Base-by-base conservation (phyloP, 2,797 vertebrate genomes). In the Cichlasoma orientale region DNA sequence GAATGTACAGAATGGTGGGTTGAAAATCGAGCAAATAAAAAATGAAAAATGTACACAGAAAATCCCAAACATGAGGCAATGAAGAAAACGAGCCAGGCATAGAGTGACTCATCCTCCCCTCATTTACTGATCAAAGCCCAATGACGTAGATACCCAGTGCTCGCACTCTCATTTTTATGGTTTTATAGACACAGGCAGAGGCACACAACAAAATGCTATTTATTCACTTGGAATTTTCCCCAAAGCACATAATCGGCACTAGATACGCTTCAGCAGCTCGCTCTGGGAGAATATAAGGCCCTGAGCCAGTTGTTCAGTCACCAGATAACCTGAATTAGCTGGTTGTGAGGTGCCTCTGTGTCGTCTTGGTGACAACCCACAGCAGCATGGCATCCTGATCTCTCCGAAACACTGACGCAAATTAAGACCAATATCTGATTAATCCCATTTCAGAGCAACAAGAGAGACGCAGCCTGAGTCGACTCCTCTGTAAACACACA, bases 51-150 rank as follows among this genome's bases (percentile, higher is more conserved):
- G 6, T 61, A 82, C 77, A 74, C 55, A 73, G 54, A 73, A 79
- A 83, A 68, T 74, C 76, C 69, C 23, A 25, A 44, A 47, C 23
- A 79, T 70, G 80, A 88, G 80, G 81, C 74, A 85, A 82, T 56
- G 66, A 81, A 56, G 71, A 77, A 88, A 91, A 87, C 44, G 56
- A 83, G 85, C 68, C 77, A 69, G 74, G 57, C 68, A 75, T 56
- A 21, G 84, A 81, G 80, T 92, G 92, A 93, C 56, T 93, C 91
- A 94, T 87, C 86, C 82, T 76, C 69, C 5, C 25, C 88, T 88
- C 79, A 63, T 86, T 86, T 83, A 86, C 82, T 58, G 77, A 91
- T 92, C 88, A 92, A 87, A 93, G 90, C 85, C 59, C 72, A 77
- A 27, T 93, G 92, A 92, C 87, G 87, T 88, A 74, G 77, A 21